Percentiles rank a stretch among this genome's conserved stretches.
Conservation (phyloP, 2,888 invertebrate genomes). For the Noctua fimbriata region DNA sequence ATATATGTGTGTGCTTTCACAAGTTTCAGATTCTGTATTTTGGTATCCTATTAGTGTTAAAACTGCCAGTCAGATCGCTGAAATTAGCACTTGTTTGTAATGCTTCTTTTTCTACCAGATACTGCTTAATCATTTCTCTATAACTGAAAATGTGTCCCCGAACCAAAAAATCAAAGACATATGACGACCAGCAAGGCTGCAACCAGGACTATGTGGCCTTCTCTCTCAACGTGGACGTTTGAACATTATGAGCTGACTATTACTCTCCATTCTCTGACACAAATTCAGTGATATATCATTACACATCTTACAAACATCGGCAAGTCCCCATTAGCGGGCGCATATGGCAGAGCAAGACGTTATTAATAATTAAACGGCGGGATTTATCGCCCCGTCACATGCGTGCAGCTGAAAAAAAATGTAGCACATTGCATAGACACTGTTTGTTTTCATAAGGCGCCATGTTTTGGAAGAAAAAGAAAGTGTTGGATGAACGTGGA, state of each 20-base stretch:
- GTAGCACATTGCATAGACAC: constrained; percentile 34
- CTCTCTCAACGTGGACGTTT: neutral
- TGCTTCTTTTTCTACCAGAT: neutral
- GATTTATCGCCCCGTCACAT: constrained; percentile 72
- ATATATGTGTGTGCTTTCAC: neutral
- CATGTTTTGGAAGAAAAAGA: neutral
- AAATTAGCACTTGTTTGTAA: neutral
- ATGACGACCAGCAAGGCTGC: neutral
- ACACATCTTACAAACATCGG: constrained; percentile 36
- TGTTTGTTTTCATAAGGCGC: constrained; percentile 32
- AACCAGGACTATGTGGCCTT: neutral
- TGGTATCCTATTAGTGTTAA: neutral
- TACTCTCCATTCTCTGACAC: neutral
- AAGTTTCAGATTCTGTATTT: neutral
- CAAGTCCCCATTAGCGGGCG: constrained; percentile 61
- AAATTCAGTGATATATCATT: constrained; percentile 18
- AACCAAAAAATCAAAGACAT: neutral
- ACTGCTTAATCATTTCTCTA: neutral
- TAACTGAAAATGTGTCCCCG: neutral
- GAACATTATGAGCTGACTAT: neutral
- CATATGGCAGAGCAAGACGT: constrained; percentile 68
- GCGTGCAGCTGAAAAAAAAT: constrained; percentile 51
- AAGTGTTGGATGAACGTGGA: neutral
- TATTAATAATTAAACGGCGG: constrained; percentile 74
- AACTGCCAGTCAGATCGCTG: neutral